phyloP scores from a whole-genome alignment of 2,888 invertebrate genomes.

The Biston stratarius region DNA sequence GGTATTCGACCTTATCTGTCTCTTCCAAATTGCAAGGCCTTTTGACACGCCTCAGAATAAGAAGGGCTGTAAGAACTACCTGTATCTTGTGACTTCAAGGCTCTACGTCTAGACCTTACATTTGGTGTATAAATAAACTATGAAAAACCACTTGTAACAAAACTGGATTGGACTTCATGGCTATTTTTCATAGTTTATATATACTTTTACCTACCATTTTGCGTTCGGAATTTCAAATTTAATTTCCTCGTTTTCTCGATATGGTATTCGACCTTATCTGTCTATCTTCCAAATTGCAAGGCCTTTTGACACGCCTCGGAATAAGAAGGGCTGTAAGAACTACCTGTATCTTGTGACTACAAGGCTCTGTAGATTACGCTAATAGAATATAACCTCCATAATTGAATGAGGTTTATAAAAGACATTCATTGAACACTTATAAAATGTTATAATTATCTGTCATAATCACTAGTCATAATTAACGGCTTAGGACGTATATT shows the following conservation, averaged over 20 bases:
- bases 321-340: conserved; percentile 12
- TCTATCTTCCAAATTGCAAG: conserved; percentile 21
- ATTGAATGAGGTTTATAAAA: no score
- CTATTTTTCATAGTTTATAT: no score
- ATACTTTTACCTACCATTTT: conserved; percentile 20
- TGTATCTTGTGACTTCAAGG: neutral
- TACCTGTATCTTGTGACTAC: neutral
- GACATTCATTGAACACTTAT: no score
- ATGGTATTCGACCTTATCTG: conserved; percentile 11
- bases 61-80: conserved; percentile 3
- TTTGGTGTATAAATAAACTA: neutral
- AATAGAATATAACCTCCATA: no score
- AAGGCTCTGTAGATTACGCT: no score
- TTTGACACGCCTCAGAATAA: conserved; percentile 4
- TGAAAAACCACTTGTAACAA: no score
- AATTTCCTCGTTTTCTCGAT: conserved; percentile 20
- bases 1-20: conserved; percentile 13
- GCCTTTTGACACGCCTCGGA: neutral
- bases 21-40: conserved; percentile 16
- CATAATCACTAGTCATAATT: no score
- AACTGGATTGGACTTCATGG: no score
- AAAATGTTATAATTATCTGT: no score
- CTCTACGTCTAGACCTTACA: neutral
- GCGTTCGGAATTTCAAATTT: conserved; percentile 23
- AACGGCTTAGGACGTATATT: no score